Evolutionary conservation across 2,113 vertebrate species (phyloP).

Genomic region (Taurulus bubalis): DNA sequence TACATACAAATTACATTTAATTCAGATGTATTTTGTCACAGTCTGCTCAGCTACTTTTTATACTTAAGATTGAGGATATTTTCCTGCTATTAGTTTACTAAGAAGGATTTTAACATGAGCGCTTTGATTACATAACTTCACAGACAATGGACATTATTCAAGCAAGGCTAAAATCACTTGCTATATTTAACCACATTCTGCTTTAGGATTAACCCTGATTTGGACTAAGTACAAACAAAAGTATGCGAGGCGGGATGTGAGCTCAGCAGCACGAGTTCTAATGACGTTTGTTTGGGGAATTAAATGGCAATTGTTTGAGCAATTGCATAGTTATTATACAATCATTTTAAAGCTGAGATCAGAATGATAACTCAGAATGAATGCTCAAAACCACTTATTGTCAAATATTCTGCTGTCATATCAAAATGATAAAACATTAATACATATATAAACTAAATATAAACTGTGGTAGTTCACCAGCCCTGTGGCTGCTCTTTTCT

Average conservation of each 20-base stretch:
- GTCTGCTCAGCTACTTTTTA: not conserved
- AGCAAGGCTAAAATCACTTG: conserved; percentile 18
- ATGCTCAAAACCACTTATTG: not conserved
- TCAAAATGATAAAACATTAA: not conserved
- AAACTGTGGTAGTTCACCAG: not conserved
- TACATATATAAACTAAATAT: not conserved
- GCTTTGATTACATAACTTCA: conserved; percentile 49
- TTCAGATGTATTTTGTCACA: not conserved
- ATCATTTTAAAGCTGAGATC: not conserved
- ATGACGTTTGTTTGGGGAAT: conserved; percentile 31
- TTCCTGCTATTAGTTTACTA: conserved; percentile 12
- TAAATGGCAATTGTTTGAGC: not conserved
- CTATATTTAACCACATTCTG: conserved; percentile 79
- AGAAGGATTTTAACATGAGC: conserved; percentile 42
- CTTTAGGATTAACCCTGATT: conserved; percentile 72
- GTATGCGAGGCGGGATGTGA: conserved; percentile 16
- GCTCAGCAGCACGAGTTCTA: conserved; percentile 52
- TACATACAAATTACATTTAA: too few relatives aligned
- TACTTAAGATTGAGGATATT: not conserved
- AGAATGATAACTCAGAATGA: not conserved
- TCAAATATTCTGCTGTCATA: not conserved
- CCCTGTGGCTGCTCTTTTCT: not conserved
- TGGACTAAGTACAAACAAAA: conserved; percentile 28
- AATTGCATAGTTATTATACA: not conserved
- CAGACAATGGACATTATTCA: conserved; percentile 74